Percentiles rank a stretch among this genome's conserved stretches.
Conservation (phyloP, 2,113 vertebrate genomes). For the Clarias batrachus region DNA sequence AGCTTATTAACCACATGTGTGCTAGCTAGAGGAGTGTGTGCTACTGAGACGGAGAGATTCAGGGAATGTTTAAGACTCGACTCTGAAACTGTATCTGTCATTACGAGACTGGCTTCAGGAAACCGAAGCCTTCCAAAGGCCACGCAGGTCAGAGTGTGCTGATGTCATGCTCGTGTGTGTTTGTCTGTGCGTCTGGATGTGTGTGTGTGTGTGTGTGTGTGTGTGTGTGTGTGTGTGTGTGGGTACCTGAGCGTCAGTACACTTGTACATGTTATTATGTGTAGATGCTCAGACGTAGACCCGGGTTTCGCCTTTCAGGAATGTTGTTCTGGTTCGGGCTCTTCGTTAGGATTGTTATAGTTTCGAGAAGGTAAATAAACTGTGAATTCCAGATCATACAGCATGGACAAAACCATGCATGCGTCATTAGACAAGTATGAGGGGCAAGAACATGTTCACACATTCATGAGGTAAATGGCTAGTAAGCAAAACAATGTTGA, state of each 20-base stretch:
- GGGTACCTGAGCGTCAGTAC: background rate
- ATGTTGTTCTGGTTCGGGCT: background rate
- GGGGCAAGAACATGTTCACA: background rate
- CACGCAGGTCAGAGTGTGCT: slow-evolving; percentile 42
- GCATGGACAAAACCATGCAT: background rate
- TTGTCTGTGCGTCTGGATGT: background rate
- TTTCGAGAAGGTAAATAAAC: background rate
- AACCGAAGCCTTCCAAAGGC: slow-evolving; percentile 37
- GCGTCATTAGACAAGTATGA: background rate
- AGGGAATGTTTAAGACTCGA: slow-evolving; percentile 49
- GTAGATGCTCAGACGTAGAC: background rate
- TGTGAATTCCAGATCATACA: slow-evolving; percentile 13
- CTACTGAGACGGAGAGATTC: slow-evolving; percentile 34
- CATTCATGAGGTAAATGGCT: background rate
- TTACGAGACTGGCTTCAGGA: slow-evolving; percentile 53
- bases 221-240: background rate
- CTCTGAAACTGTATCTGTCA: slow-evolving; percentile 57
- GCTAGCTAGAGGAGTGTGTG: slow-evolving; percentile 43
- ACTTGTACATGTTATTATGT: background rate
- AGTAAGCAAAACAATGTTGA: background rate
- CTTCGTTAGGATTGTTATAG: background rate
- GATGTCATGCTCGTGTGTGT: slow-evolving; percentile 41
- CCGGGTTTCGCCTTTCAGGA: slow-evolving; percentile 8
- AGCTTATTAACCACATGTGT: slow-evolving; percentile 69
- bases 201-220: background rate